Evolutionary conservation across 92 coral and sea anemone species (phyloP).

Genomic region (Metridium senile): DNA sequence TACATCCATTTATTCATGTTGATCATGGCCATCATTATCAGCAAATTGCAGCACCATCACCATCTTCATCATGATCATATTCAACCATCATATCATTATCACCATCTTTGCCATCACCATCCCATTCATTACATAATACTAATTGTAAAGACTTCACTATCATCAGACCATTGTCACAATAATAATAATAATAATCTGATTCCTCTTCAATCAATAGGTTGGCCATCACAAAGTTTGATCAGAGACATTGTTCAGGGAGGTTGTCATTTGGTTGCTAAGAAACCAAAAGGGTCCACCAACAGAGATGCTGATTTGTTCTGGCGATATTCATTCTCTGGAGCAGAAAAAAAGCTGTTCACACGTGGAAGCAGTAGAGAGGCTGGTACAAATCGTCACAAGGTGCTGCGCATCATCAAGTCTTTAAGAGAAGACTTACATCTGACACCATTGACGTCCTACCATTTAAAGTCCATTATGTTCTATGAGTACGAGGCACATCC

Average conservation of each 20-base stretch:
- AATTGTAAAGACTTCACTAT: too few species aligned
- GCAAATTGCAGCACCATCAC: too few species aligned
- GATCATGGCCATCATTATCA: too few species aligned
- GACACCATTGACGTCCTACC: constrained; percentile 72
- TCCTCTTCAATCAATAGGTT: constrained; percentile 26
- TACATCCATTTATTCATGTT: too few species aligned
- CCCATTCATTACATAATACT: too few species aligned
- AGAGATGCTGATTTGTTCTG: constrained; percentile 42
- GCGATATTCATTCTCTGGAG: constrained; percentile 71
- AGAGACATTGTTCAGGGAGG: constrained; percentile 39
- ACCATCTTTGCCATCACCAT: too few species aligned
- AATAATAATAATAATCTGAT: too few species aligned
- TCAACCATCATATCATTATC: too few species aligned
- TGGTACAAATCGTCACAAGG: constrained; percentile 56
- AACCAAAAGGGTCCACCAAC: constrained; percentile 36
- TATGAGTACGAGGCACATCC: constrained; percentile 74
- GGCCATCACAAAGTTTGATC: constrained; percentile 61
- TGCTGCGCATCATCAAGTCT: constrained; percentile 72
- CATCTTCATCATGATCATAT: too few species aligned
- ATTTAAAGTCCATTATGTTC: constrained; percentile 72
- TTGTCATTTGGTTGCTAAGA: constrained; percentile 80
- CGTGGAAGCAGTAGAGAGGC: constrained; percentile 45
- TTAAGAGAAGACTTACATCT: constrained; percentile 44
- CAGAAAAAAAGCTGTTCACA: constrained; percentile 66
- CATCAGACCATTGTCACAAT: too few species aligned